Evolutionary conservation across 1,140 invertebrate genomes (phyloP).

Genomic region (Diuraphis noxia): DNA sequence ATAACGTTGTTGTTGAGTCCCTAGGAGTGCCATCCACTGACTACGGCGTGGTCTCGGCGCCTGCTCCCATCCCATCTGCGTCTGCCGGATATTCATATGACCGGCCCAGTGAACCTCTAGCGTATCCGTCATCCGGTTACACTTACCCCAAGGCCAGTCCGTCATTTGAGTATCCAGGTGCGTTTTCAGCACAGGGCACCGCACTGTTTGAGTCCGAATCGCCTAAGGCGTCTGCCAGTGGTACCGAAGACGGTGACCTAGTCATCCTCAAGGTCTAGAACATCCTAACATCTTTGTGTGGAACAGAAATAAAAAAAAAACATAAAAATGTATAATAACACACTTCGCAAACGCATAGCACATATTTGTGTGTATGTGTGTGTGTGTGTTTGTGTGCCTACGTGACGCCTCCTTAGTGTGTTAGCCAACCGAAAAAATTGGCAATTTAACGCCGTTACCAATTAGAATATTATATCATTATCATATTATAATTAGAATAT

Average conservation of each 20-base stretch:
- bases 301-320: neutral
- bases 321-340: neutral
- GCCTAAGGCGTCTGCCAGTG: neutral
- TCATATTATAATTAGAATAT: neutral
- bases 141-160: conserved; percentile 22
- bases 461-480: neutral
- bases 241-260: conserved; percentile 22
- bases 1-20: neutral
- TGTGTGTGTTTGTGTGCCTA: neutral
- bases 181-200: neutral
- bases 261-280: conserved; percentile 37
- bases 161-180: conserved; percentile 14
- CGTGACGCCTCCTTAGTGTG: neutral
- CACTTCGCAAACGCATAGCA: neutral
- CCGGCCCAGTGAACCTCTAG: neutral
- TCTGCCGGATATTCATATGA: conserved; percentile 47
- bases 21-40: conserved; percentile 21
- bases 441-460: too few species aligned
- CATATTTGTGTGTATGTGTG: neutral
- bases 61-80: neutral
- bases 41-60: neutral
- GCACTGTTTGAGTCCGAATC: neutral
- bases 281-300: neutral
- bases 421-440: neutral
- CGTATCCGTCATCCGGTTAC: neutral